These are phyloP conservation scores for Seriola dumerili DNA, from an alignment of 2,113 vertebrate genomes.

Conservation along the genomic window DNA sequence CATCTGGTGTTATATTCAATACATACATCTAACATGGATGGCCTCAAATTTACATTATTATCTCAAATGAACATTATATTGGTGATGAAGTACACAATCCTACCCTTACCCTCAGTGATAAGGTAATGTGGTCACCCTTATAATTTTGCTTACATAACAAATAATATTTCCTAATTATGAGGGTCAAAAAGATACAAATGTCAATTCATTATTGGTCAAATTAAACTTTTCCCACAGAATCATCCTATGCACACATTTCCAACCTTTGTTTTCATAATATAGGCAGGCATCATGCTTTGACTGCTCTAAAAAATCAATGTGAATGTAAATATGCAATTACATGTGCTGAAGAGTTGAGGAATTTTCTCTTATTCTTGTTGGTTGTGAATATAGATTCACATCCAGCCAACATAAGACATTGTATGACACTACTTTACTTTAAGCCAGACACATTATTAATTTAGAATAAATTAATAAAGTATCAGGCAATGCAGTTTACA, in stretches of 20 bases:
- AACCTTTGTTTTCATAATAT: background rate
- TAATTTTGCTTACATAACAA: background rate
- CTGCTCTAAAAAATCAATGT: background rate
- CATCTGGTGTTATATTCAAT: conserved; percentile 25
- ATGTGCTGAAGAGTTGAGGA: background rate
- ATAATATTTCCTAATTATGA: background rate
- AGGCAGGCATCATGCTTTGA: background rate
- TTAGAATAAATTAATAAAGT: background rate
- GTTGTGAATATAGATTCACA: background rate
- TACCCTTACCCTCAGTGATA: background rate
- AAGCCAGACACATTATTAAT: background rate
- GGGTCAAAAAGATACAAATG: background rate
- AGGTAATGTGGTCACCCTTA: background rate
- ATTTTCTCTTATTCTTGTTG: background rate
- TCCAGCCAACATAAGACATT: background rate
- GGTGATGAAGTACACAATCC: background rate
- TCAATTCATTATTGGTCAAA: background rate
- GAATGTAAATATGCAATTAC: background rate
- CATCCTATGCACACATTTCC: background rate
- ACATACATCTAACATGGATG: conserved; percentile 29
- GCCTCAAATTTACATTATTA: background rate
- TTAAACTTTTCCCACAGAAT: background rate
- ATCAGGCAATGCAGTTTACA: background rate
- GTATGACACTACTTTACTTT: background rate
- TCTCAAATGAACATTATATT: conserved; percentile 36